phyloP scores from a whole-genome alignment of 2,797 vertebrate species.

The Aulostomus chinensis region DNA sequence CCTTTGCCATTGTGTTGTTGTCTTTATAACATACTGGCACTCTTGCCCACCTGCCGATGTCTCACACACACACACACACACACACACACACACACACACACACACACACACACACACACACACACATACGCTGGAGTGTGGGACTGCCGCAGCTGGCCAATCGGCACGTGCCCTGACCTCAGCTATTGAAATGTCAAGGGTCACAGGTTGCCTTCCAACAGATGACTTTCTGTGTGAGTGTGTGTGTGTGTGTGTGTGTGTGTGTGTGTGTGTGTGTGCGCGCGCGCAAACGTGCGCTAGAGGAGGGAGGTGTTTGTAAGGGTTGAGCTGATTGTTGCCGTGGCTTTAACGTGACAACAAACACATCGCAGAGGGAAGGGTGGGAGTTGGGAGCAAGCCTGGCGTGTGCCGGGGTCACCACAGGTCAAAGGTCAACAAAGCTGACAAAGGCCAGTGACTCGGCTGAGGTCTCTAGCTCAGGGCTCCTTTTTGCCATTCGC shows the following conservation, averaged over 20 bases:
- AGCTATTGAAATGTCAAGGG: conserved; percentile 48
- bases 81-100: conserved; percentile 11
- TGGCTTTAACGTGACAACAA: conserved; percentile 56
- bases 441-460: conserved; percentile 57
- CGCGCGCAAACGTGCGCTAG: background rate
- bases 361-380: conserved; percentile 22
- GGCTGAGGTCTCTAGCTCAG: conserved; percentile 43
- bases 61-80: conserved; percentile 12
- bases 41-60: conserved; percentile 26
- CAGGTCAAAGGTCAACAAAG: conserved; percentile 51
- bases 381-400: conserved; percentile 24
- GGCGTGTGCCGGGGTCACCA: conserved; percentile 65
- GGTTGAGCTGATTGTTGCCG: conserved; percentile 25
- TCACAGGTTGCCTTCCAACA: conserved; percentile 67
- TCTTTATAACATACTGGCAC: conserved; percentile 9
- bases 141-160: conserved; percentile 42
- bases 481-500: conserved; percentile 24
- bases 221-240: conserved; percentile 45
- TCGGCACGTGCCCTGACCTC: conserved; percentile 42
- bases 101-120: conserved; percentile 19
- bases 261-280: conserved; percentile 4
- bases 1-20: conserved; percentile 31
- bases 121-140: conserved; percentile 12
- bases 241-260: conserved; percentile 15
- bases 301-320: background rate